Base-by-base conservation (phyloP, 2,888 invertebrate genomes). In the Leucophenga maculata region DNA sequence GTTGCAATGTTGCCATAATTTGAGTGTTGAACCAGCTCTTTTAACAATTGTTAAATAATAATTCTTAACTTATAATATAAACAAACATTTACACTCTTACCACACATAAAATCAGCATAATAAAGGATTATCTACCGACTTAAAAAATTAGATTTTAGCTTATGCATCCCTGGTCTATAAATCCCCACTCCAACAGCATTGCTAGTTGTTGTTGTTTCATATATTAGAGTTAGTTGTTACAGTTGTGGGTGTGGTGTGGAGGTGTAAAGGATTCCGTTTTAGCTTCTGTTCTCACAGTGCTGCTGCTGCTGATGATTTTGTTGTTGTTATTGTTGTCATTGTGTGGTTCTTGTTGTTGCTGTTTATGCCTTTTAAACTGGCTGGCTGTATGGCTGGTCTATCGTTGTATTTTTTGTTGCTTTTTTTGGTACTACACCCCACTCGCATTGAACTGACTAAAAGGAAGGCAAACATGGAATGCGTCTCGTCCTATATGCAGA, bases 371-470 rank as follows among this genome's bases (percentile, higher is more conserved):
- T 55, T 20, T 39, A 39, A 55, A 64, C 59, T 69, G 69, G 59
- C 71, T 73, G 69, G 65, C 65, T 44, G 32, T 68, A 22, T 69
- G 65, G 48, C 50, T 39, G 75, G 77, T 79, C 69, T 76, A 65
- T 75, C 76, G 77, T 77, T 78, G 75, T 75, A 77, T 77, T 85
- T 79, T 70, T 65, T 74, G 73, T 72, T 74, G 72, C 54, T 52
- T 31, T 52, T 57, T 59, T 59, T 32, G 59, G 59, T 32, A 59
- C 55, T 32, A 59, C 55, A 18, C 26, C 22, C 22, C 55, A 55
- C 2, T 3, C 55, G 55, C 57, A 54, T 65, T 60, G 65, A 68
- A 68, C 72, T 70, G 66, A 72, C 72, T 68, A 64, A 72, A 69
- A 71, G 74, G 68, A 65, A 68, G 71, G 69, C 68, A 74, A 73